Evolutionary conservation across 2,888 invertebrate genomes (phyloP).

Genomic region (Archaeoteleia sp.): DNA sequence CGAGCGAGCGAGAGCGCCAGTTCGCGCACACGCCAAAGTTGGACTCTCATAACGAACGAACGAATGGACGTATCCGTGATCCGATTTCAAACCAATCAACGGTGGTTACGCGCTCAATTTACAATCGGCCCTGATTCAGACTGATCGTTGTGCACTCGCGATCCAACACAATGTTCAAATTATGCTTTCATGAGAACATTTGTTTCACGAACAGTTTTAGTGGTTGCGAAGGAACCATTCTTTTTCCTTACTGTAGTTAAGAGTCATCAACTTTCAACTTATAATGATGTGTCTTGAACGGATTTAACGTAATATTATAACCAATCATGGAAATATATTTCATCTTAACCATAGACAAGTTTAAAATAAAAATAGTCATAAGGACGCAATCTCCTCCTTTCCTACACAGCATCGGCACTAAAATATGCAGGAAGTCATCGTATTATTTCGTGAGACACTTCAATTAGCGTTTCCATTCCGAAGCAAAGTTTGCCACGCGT

Average conservation of each 20-base stretch:
- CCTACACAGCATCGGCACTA: constrained; percentile 6
- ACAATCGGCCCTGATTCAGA: constrained; percentile 68
- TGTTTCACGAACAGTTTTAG: too few species aligned
- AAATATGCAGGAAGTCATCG: constrained; percentile 14
- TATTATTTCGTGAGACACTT: constrained; percentile 32
- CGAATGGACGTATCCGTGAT: constrained; percentile 66
- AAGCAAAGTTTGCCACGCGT: constrained; percentile 37
- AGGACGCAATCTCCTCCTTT: constrained; percentile 1
- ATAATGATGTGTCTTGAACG: too few species aligned
- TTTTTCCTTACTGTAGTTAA: too few species aligned
- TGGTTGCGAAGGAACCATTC: too few species aligned
- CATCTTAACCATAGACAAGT: too few species aligned
- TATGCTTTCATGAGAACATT: too few species aligned
- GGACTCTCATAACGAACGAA: constrained; percentile 49
- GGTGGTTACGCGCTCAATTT: constrained; percentile 73
- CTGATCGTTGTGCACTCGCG: constrained; percentile 56
- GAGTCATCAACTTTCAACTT: too few species aligned
- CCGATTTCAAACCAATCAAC: constrained; percentile 74
- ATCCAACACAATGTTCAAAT: constrained; percentile 28
- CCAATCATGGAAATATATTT: too few species aligned
- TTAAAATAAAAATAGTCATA: neutral
- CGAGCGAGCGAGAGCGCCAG: constrained; percentile 30
- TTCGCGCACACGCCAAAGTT: constrained; percentile 21
- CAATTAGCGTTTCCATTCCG: constrained; percentile 27
- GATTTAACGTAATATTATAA: too few species aligned